A percentile compares a stretch with the other conserved stretches of the same genome.
phyloP scores from a whole-genome alignment of 1,140 invertebrate genomes.

The Acromyrmex echinatior region DNA sequence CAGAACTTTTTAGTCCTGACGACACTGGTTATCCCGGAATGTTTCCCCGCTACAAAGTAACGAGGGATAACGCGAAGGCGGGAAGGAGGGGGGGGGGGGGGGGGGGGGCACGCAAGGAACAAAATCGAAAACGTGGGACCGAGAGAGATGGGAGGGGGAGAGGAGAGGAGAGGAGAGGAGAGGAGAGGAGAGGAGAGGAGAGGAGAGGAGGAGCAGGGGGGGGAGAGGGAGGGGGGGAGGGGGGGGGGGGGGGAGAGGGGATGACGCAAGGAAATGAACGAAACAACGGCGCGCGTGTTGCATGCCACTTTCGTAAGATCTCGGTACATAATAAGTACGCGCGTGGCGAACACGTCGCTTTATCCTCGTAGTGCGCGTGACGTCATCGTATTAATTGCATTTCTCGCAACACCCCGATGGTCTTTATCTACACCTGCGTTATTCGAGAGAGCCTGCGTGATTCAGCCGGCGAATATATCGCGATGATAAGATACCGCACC shows the following conservation, averaged over 20 bases:
- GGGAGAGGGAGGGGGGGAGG: too few relatives aligned
- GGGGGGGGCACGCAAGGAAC: background rate
- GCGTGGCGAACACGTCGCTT: background rate
- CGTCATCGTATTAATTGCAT: conserved; percentile 69
- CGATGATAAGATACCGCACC: conserved; percentile 66
- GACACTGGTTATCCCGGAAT: background rate
- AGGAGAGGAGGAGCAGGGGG: too few relatives aligned
- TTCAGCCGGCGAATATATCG: conserved; percentile 36
- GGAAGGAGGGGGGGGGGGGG: too few relatives aligned
- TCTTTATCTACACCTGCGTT: conserved; percentile 57
- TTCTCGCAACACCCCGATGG: conserved; percentile 67
- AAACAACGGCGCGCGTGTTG: background rate
- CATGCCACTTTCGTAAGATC: conserved; percentile 12
- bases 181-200: too few relatives aligned
- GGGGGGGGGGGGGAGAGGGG: too few relatives aligned
- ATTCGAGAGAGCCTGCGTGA: conserved; percentile 53
- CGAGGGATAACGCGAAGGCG: too few relatives aligned
- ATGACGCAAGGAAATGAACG: conserved; percentile 19
- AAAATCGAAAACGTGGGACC: too few relatives aligned
- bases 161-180: too few relatives aligned
- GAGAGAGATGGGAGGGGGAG: too few relatives aligned
- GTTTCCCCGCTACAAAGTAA: background rate
- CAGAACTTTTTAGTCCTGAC: too few relatives aligned
- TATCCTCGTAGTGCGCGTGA: conserved; percentile 5
- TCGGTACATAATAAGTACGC: background rate